A percentile compares a stretch with the other conserved stretches of the same genome.
These are phyloP conservation scores for Procambarus virginalis DNA, from an alignment of 1,140 invertebrate genomes.

Conservation along the genomic window DNA sequence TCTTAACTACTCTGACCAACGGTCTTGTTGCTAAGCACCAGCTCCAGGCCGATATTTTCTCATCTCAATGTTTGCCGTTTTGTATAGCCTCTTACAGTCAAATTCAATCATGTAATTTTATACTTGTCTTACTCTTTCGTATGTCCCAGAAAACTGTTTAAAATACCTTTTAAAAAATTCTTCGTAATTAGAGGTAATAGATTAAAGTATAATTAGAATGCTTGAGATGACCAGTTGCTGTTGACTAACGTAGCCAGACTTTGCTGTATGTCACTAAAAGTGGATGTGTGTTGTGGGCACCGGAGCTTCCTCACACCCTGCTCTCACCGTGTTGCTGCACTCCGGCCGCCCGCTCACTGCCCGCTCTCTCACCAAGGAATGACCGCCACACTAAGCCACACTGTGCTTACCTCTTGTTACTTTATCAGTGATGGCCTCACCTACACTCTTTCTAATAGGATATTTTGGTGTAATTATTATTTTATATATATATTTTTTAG, in stretches of 20 bases:
- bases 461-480: no score
- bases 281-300: conserved; percentile 18
- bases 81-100: background rate
- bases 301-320: conserved; percentile 16
- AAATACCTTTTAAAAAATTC: background rate
- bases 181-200: background rate
- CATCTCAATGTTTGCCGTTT: conserved; percentile 44
- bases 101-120: background rate
- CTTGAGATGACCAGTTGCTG: conserved; percentile 15
- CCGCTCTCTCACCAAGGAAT: conserved; percentile 13
- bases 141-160: conserved; percentile 5
- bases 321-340: conserved; percentile 8
- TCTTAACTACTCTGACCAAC: conserved; percentile 11
- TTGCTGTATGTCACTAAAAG: conserved; percentile 9
- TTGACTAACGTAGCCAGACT: conserved; percentile 23
- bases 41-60: conserved; percentile 31
- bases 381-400: conserved; percentile 1
- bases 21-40: conserved; percentile 37
- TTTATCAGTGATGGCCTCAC: conserved; percentile 43
- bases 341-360: conserved; percentile 13
- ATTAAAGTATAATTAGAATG: conserved; percentile 30
- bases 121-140: conserved; percentile 1
- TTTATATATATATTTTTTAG: conserved; percentile 8
- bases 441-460: background rate
- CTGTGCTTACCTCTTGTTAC: conserved; percentile 11